Percentiles rank a stretch among this genome's conserved stretches.
These are phyloP conservation scores for Parnassius apollo DNA, from an alignment of 2,888 invertebrate species.

Conservation along the genomic window DNA sequence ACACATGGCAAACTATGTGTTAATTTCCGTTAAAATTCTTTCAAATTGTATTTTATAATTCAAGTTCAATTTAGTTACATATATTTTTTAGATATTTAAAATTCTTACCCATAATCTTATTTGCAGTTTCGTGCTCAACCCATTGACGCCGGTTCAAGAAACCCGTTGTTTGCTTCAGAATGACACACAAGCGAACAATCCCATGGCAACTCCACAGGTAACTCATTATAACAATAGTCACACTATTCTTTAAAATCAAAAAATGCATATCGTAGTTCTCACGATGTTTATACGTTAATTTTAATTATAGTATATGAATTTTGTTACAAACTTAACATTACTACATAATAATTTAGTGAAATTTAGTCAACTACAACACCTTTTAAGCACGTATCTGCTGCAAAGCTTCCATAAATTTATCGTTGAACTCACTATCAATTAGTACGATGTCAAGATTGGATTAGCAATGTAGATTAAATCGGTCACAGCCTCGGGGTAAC, in stretches of 20 bases:
- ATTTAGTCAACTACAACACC: constrained; percentile 4
- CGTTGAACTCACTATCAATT: constrained; percentile 56
- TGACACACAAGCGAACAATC: constrained; percentile 94
- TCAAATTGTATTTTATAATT: too few species aligned
- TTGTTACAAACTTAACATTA: neutral
- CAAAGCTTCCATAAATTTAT: constrained; percentile 54
- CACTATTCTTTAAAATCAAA: constrained; percentile 8
- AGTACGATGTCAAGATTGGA: constrained; percentile 59
- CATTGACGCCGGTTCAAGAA: constrained; percentile 94
- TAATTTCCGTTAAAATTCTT: too few species aligned
- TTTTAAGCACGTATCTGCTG: constrained; percentile 5
- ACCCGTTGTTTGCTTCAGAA: constrained; percentile 95
- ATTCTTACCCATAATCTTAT: constrained; percentile 37
- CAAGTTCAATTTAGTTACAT: too few species aligned
- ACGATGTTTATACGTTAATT: constrained; percentile 13
- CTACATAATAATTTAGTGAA: neutral
- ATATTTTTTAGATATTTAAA: neutral
- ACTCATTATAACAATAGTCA: constrained; percentile 12
- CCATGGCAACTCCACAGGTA: constrained; percentile 89
- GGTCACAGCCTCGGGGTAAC: constrained; percentile 45
- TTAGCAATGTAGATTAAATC: constrained; percentile 73
- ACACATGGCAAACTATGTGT: too few species aligned
- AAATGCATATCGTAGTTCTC: constrained; percentile 14
- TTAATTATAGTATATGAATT: neutral
- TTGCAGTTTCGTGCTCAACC: constrained; percentile 94